phyloP scores from a whole-genome alignment of 2,797 vertebrate genomes.

The Lutjanus argentimaculatus region DNA sequence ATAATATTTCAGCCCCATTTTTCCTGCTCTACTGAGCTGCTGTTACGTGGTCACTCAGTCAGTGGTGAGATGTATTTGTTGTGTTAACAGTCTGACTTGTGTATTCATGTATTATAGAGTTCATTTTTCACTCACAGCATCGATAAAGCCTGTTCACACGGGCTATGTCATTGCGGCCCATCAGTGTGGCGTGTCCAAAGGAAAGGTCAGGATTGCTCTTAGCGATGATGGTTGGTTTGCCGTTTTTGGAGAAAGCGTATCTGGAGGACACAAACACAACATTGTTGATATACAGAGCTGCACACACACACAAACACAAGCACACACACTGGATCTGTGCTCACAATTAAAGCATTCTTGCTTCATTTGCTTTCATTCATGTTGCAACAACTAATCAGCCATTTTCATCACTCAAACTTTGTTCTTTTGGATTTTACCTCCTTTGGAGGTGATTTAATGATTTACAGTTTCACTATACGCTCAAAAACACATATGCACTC shows the following conservation, averaged over 20 bases:
- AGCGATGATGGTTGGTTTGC: constrained; percentile 47
- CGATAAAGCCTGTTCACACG: constrained; percentile 64
- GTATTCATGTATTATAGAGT: too few species aligned
- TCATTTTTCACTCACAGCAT: constrained; percentile 43
- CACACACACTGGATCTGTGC: neutral
- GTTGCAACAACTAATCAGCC: too few species aligned
- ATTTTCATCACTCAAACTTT: too few species aligned
- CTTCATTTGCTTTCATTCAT: neutral
- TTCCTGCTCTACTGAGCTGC: neutral
- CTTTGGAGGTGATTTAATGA: too few species aligned
- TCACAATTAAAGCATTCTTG: too few species aligned
- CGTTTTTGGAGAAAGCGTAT: constrained; percentile 54
- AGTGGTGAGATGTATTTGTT: too few species aligned
- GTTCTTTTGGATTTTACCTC: too few species aligned
- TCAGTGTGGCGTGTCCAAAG: neutral
- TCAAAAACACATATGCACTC: too few species aligned
- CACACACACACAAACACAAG: neutral
- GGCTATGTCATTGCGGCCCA: constrained; percentile 43
- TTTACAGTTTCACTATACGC: too few species aligned
- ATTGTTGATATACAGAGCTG: neutral
- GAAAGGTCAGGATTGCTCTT: accelerated
- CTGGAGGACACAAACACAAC: constrained; percentile 30
- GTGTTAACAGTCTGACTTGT: too few species aligned
- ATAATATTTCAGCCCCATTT: neutral
- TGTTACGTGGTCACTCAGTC: too few species aligned